Percentiles rank a stretch among this genome's conserved stretches.
Conservation (phyloP, 2,113 vertebrate species). For the Chaetodon trifascialis region DNA sequence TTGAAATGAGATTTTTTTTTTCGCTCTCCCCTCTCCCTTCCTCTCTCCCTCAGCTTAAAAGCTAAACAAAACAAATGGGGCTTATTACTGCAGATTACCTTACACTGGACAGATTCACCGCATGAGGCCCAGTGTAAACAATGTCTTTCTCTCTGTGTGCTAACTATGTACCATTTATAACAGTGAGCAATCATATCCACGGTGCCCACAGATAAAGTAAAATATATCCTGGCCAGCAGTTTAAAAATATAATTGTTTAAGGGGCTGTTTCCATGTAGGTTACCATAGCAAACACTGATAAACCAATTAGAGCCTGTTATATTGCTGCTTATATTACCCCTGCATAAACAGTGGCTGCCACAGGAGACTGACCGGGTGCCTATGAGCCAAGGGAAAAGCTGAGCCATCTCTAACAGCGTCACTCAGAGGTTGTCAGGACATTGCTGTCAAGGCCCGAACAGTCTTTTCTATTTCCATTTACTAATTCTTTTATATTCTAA, state of each 20-base stretch:
- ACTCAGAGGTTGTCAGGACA: conserved; percentile 47
- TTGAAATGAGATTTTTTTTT: conserved; percentile 92
- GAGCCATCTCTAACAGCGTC: conserved; percentile 54
- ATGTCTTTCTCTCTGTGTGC: conserved; percentile 81
- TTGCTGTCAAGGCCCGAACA: conserved; percentile 17
- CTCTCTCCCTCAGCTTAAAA: conserved; percentile 85
- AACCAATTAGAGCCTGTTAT: conserved; percentile 81
- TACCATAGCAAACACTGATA: conserved; percentile 87
- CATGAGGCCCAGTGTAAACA: conserved; percentile 87
- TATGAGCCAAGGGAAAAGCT: conserved; percentile 72
- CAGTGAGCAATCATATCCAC: conserved; percentile 82
- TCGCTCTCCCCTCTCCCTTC: conserved; percentile 76
- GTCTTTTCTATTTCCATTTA: conserved; percentile 44
- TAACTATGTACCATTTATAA: conserved; percentile 88
- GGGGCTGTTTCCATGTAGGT: conserved; percentile 82
- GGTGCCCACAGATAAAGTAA: conserved; percentile 81
- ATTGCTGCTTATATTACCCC: conserved; percentile 76
- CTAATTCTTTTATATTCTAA: conserved; percentile 7
- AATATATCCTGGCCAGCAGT: conserved; percentile 75
- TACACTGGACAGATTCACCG: conserved; percentile 88
- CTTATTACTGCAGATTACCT: conserved; percentile 89
- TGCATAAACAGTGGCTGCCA: conserved; percentile 75
- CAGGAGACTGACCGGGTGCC: conserved; percentile 65
- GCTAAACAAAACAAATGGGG: conserved; percentile 90
- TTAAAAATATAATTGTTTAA: conserved; percentile 83